Percentiles rank a stretch among this genome's conserved stretches.
phyloP scores from a whole-genome alignment of 2,113 vertebrate species.

The Spilogale gracilis region DNA sequence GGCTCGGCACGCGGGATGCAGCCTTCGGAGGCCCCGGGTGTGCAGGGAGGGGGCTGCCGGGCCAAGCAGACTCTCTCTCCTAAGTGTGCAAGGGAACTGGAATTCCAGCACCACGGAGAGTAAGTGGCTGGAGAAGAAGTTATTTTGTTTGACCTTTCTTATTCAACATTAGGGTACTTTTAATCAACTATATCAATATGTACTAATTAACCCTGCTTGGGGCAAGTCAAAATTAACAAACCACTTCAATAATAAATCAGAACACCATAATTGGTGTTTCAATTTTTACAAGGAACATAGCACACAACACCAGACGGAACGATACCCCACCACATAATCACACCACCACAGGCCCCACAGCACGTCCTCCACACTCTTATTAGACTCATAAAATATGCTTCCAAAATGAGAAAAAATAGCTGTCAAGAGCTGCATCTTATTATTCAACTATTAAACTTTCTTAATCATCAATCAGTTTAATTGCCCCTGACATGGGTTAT shows the following conservation, averaged over 20 bases:
- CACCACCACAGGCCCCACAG: slow-evolving; percentile 61
- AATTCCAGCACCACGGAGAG: fast-evolving
- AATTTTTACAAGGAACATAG: slow-evolving; percentile 74
- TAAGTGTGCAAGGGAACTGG: neutral
- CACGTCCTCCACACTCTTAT: slow-evolving; percentile 70
- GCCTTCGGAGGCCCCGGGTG: neutral
- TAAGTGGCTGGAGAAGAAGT: neutral
- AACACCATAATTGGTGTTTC: slow-evolving; percentile 72
- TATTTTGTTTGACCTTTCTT: slow-evolving; percentile 31
- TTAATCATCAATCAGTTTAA: slow-evolving; percentile 84
- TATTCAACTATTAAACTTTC: slow-evolving; percentile 84
- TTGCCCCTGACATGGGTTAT: slow-evolving; percentile 79
- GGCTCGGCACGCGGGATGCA: fast-evolving
- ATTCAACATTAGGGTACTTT: neutral
- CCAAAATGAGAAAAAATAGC: slow-evolving; percentile 75
- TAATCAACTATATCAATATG: slow-evolving; percentile 56
- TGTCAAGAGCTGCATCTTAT: slow-evolving; percentile 82
- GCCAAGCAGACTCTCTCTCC: neutral
- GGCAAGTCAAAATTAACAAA: slow-evolving; percentile 75
- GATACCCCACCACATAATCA: slow-evolving; percentile 68
- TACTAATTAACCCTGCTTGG: slow-evolving; percentile 74
- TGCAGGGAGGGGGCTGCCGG: fast-evolving
- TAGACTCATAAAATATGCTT: slow-evolving; percentile 80
- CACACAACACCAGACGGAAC: slow-evolving; percentile 33
- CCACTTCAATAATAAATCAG: slow-evolving; percentile 71